A percentile compares a stretch with the other conserved stretches of the same genome.
Evolutionary conservation across 2,888 invertebrate species (phyloP).

Genomic region (Fragum fragum): DNA sequence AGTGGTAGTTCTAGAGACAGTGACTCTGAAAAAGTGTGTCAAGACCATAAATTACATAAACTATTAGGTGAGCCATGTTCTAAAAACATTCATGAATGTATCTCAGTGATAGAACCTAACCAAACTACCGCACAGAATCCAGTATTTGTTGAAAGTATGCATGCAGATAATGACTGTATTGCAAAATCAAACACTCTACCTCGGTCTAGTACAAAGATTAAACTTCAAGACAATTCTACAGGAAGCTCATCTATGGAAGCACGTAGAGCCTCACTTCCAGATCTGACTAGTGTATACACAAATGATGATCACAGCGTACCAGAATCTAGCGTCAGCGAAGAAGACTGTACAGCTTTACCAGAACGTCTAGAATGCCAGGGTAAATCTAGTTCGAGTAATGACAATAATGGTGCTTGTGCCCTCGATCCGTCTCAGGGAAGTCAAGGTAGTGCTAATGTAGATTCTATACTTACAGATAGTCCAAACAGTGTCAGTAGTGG

Average conservation of each 20-base stretch:
- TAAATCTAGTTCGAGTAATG: conserved; percentile 78
- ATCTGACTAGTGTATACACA: conserved; percentile 67
- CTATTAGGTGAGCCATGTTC: conserved; percentile 69
- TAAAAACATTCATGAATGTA: conserved; percentile 62
- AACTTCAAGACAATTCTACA: conserved; percentile 71
- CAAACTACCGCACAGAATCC: conserved; percentile 65
- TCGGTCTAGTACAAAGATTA: conserved; percentile 74
- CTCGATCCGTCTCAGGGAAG: conserved; percentile 30
- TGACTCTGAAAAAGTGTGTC: conserved; percentile 57
- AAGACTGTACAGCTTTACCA: conserved; percentile 66
- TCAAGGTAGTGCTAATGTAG: conserved; percentile 69
- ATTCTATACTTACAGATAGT: conserved; percentile 82
- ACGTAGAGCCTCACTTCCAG: conserved; percentile 71
- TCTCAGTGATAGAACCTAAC: conserved; percentile 69
- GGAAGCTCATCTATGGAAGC: conserved; percentile 74
- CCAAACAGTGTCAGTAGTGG: conserved; percentile 81
- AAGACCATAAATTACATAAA: conserved; percentile 67
- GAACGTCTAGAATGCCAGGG: conserved; percentile 77
- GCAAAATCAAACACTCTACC: conserved; percentile 75
- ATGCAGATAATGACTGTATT: conserved; percentile 58
- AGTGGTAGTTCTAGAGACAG: conserved; percentile 66
- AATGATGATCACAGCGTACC: conserved; percentile 70
- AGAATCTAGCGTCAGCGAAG: conserved; percentile 65
- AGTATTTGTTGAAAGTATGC: conserved; percentile 71
- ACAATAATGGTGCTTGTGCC: conserved; percentile 52